Evolutionary conservation across 2,888 invertebrate species (phyloP).

Genomic region (Epinotia nisella): DNA sequence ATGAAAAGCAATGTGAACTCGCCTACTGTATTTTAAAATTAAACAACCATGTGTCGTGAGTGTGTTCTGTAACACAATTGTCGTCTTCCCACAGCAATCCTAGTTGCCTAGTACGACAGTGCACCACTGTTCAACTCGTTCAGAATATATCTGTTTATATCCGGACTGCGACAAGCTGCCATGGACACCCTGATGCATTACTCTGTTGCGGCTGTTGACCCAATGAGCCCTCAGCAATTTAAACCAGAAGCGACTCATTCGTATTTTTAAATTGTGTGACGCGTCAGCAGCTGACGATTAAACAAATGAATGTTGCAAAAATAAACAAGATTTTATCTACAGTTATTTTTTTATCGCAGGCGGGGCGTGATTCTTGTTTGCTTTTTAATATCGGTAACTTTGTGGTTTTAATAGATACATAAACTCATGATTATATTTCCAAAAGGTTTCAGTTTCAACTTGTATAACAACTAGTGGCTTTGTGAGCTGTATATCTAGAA

Average conservation of each 20-base stretch:
- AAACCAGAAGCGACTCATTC: constrained; percentile 27
- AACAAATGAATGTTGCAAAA: constrained; percentile 22
- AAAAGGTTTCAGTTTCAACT: too few relatives aligned
- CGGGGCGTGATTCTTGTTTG: not conserved
- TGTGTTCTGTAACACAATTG: not conserved
- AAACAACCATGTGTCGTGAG: too few relatives aligned
- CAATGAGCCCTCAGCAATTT: constrained; percentile 22
- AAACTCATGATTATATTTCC: too few relatives aligned
- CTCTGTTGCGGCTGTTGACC: constrained; percentile 27
- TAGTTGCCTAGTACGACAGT: not conserved
- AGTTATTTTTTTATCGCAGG: not conserved
- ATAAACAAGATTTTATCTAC: not conserved
- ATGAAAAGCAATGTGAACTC: too few relatives aligned
- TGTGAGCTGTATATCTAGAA: too few relatives aligned
- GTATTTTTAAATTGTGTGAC: constrained; percentile 12
- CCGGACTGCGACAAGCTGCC: constrained; percentile 15
- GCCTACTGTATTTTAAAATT: too few relatives aligned
- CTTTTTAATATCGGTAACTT: not conserved
- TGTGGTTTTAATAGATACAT: not conserved
- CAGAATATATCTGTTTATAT: constrained; percentile 11
- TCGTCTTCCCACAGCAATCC: not conserved
- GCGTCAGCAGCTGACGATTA: constrained; percentile 27
- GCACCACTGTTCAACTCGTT: not conserved
- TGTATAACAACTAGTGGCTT: too few relatives aligned
- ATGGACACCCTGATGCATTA: constrained; percentile 33